These are phyloP conservation scores for Chinchilla lanigera DNA, from an alignment of 2,113 vertebrate genomes.

Conservation along the genomic window DNA sequence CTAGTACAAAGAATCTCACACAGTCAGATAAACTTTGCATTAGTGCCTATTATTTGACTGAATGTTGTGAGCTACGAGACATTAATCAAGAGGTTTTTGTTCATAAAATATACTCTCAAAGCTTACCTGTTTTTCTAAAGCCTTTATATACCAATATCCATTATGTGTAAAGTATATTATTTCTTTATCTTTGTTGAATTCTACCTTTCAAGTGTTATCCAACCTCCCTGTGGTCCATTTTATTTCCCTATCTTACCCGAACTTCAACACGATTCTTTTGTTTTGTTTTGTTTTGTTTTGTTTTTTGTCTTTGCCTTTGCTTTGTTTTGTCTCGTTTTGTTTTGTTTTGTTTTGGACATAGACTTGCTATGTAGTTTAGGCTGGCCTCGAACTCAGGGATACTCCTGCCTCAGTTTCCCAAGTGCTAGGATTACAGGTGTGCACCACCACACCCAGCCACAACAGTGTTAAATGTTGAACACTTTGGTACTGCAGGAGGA, in stretches of 20 bases:
- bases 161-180: constrained; percentile 18
- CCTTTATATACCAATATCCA: neutral
- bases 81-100: neutral
- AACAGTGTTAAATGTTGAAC: neutral
- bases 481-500: neutral
- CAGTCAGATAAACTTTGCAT: neutral
- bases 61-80: constrained; percentile 20
- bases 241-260: neutral
- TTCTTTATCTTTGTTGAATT: constrained; percentile 1
- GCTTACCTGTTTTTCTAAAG: constrained; percentile 26
- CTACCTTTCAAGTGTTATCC: neutral
- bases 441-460: neutral
- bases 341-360: neutral
- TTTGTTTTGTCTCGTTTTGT: neutral
- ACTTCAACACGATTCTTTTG: neutral
- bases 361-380: neutral
- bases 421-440: neutral
- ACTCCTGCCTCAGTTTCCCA: neutral
- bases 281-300: neutral
- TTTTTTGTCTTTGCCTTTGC: neutral
- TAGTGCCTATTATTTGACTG: neutral
- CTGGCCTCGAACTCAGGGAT: neutral
- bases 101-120: constrained; percentile 47
- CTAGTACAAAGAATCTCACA: neutral
- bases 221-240: neutral